A percentile compares a stretch with the other conserved stretches of the same genome.
phyloP scores from a whole-genome alignment of 1,140 invertebrate species.

The Episyrphus balteatus region DNA sequence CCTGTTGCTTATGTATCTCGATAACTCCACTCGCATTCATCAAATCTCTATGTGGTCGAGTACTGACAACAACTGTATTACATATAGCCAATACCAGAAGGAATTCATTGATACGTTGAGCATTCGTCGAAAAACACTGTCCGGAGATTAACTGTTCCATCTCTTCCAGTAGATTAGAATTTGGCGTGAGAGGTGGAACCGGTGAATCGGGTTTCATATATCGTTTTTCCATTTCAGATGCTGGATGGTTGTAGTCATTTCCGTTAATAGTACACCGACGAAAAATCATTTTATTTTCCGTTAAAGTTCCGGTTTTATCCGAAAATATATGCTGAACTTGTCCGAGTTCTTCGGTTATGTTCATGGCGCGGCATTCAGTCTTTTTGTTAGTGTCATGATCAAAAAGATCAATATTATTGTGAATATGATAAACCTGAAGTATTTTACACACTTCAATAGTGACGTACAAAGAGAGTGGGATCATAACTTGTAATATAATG shows the following conservation, averaged over 20 bases:
- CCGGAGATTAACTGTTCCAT: constrained; percentile 31
- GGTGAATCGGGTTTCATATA: constrained; percentile 41
- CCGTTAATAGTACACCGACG: constrained; percentile 78
- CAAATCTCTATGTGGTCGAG: constrained; percentile 75
- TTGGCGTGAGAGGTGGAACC: constrained; percentile 48
- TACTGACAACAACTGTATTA: constrained; percentile 91
- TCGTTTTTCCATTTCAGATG: constrained; percentile 45
- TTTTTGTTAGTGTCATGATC: constrained; percentile 72
- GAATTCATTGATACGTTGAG: constrained; percentile 71
- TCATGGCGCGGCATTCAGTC: constrained; percentile 89
- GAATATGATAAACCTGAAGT: constrained; percentile 91
- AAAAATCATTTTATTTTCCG: constrained; percentile 97
- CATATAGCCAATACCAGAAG: constrained; percentile 85
- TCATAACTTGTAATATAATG: constrained; percentile 94
- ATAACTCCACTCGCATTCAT: constrained; percentile 73
- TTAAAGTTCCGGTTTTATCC: constrained; percentile 95
- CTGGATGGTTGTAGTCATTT: constrained; percentile 75
- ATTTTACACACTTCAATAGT: constrained; percentile 95
- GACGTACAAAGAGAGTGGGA: constrained; percentile 92
- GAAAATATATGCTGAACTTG: constrained; percentile 95
- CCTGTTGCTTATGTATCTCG: constrained; percentile 33
- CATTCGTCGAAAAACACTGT: constrained; percentile 22
- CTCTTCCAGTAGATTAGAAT: constrained; percentile 57
- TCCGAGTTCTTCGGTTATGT: constrained; percentile 94
- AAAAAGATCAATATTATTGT: constrained; percentile 78